Percentiles rank a stretch among this genome's conserved stretches.
These are phyloP conservation scores for Brienomyrus brachyistius DNA, from an alignment of 2,113 vertebrate genomes.

Conservation along the genomic window DNA sequence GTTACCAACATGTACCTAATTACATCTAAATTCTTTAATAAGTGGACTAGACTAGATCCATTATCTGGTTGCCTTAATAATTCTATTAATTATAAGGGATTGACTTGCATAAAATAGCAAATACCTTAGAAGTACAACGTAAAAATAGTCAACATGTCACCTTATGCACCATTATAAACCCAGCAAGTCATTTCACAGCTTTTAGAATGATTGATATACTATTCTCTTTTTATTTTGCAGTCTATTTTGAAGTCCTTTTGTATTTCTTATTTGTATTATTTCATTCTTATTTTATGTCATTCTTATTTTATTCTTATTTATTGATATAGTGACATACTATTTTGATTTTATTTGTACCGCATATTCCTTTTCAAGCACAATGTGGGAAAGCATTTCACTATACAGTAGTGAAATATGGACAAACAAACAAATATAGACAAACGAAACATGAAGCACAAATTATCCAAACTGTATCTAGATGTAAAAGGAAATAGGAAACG, in stretches of 20 bases:
- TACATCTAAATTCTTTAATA: neutral
- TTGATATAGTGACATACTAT: neutral
- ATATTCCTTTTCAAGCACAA: neutral
- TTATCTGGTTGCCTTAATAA: neutral
- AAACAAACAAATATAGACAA: neutral
- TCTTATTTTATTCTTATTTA: neutral
- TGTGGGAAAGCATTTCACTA: neutral
- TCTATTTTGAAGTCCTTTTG: neutral
- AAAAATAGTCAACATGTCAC: neutral
- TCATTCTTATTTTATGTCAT: neutral
- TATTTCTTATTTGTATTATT: neutral
- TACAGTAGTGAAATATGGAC: neutral
- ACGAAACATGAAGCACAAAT: neutral
- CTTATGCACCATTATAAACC: neutral
- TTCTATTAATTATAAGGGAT: neutral
- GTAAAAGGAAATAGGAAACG: neutral
- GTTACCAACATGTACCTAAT: neutral
- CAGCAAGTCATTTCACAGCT: neutral
- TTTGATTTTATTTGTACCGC: neutral
- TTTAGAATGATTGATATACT: neutral
- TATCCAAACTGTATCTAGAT: neutral
- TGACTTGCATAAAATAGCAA: neutral
- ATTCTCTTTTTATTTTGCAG: neutral
- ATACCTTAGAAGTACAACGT: neutral
- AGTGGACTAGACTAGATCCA: neutral